Evolutionary conservation across 2,888 invertebrate genomes (phyloP), one percentile per base, ranked within the genome.

Genomic region (Volucella inanis): DNA sequence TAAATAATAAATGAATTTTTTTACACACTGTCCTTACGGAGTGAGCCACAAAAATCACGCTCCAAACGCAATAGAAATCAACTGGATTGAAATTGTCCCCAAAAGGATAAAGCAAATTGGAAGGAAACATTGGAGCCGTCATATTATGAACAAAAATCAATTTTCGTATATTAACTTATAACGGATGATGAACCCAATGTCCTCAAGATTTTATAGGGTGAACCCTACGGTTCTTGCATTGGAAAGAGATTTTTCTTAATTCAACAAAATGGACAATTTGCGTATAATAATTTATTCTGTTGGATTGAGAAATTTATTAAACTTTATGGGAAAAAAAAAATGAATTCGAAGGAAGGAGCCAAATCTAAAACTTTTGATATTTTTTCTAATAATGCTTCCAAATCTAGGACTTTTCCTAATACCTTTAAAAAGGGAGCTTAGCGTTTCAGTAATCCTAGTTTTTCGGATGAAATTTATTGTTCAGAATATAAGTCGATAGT

Each of bases 141-240:
- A 80, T 85, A 81, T 85, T 85, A 85, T 80, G 81, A 76, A 71
- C 71, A 76, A 81, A 76, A 85, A 85, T 85, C 85, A 85, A 81
- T 85, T 81, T 71, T 85, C 71, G 76, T 80, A 85, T 85, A 85
- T 85, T 85, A 85, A 85, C 85, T 85, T 85, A 85, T 85, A 85
- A 85, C 81, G 81, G 81, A 85, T 76, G 81, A 85, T 81, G 76
- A 77, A 85, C 75, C 84, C 71, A 81, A 85, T 76, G 76, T 67
- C 79, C 84, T 71, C 11, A 75, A 70, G 68, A 61, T 54, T 84
- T 75, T 75, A 14, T 38, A 71, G 55, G 57, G 59, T 54, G 54
- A 71, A 64, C 71, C 50, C 64, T 62, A 61, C 62, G 67, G 41
- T 76, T 49, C 67, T 57, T 50, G 31, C 65, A 57, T 49, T 59